These are phyloP conservation scores for Muricea muricata DNA, from an alignment of 92 coral and sea anemone species.

Conservation along the genomic window DNA sequence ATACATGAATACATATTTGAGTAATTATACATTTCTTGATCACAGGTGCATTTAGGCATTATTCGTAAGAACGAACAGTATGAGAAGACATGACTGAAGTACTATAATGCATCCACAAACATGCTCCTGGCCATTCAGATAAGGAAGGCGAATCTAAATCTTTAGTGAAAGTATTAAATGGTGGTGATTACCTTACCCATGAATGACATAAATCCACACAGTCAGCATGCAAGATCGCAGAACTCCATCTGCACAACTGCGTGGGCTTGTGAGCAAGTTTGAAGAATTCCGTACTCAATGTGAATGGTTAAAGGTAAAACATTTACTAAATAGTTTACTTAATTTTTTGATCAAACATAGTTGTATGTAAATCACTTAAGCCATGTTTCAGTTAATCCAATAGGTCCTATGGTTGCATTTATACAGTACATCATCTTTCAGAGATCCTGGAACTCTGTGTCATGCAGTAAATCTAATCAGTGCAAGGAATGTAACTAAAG, in stretches of 20 bases:
- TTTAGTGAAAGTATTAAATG: not conserved
- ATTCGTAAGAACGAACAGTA: not conserved
- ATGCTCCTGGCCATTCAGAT: not conserved
- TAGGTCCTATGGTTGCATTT: not conserved
- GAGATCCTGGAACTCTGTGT: not conserved
- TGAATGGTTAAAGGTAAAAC: not conserved
- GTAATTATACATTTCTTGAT: not conserved
- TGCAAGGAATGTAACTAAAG: not conserved
- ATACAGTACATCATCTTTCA: not conserved
- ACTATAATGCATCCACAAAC: not conserved
- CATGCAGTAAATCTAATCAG: not conserved
- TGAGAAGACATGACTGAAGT: not conserved
- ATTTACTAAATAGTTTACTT: too few species aligned
- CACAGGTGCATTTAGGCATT: not conserved
- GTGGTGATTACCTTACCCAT: not conserved
- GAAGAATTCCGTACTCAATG: not conserved
- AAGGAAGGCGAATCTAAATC: not conserved
- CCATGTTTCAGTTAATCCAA: not conserved
- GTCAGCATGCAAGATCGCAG: not conserved
- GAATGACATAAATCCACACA: not conserved
- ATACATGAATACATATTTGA: too few species aligned
- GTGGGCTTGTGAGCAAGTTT: not conserved
- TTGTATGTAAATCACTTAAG: too few species aligned
- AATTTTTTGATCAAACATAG: too few species aligned
- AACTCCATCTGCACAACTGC: not conserved